Conservation (phyloP, 2,888 invertebrate genomes). For the Cataglyphis rosenhaueri region DNA sequence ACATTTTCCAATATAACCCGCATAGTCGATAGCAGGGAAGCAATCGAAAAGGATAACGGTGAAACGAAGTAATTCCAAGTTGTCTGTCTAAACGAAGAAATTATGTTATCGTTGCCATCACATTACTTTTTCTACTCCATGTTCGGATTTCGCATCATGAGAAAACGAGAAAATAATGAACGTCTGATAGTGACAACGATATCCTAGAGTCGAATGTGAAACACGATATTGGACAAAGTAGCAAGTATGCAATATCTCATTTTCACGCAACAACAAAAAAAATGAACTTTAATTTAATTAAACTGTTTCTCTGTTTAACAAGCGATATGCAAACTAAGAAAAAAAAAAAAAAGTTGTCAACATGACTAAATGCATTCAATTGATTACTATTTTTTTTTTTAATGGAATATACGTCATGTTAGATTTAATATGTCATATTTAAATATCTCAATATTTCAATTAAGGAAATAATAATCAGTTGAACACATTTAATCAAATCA, state of each 20-base stretch:
- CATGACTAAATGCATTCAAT: no score
- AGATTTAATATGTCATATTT: no score
- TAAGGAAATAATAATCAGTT: no score
- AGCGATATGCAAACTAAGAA: not conserved
- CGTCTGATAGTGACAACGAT: conserved; percentile 2
- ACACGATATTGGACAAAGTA: not conserved
- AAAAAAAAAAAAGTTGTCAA: no score
- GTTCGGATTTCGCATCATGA: conserved; percentile 1
- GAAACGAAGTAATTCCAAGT: conserved; percentile 42
- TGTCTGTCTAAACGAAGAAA: conserved; percentile 11
- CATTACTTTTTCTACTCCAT: conserved; percentile 23
- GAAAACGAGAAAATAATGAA: not conserved
- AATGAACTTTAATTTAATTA: not conserved
- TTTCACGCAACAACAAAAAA: not conserved
- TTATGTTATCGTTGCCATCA: conserved; percentile 40
- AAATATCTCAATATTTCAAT: no score
- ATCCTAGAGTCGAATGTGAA: not conserved
- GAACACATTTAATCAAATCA: no score
- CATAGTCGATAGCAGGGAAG: conserved; percentile 11
- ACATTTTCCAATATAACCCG: conserved; percentile 48
- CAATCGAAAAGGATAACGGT: conserved; percentile 30
- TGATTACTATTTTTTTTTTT: no score
- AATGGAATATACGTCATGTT: no score
- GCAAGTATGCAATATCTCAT: not conserved
- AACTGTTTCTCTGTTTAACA: not conserved